Conservation (phyloP, 2,888 invertebrate genomes). For the Hypomecis punctinalis region DNA sequence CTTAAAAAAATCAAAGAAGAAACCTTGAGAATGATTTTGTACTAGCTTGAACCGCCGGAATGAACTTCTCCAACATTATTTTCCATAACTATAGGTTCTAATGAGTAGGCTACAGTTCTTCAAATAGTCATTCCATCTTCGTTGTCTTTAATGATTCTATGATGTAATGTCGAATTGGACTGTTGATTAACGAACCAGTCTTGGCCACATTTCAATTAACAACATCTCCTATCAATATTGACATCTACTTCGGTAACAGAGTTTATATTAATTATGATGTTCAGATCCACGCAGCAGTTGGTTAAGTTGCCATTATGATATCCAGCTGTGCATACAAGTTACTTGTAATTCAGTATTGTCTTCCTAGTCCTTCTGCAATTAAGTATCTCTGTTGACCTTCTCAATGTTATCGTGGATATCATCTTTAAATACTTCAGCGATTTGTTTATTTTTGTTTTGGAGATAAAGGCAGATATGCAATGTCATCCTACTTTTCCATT, state of each 20-base stretch:
- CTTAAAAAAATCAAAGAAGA: too few relatives aligned
- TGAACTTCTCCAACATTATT: background rate
- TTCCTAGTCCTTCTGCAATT: conserved; percentile 3
- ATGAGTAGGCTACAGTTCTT: too few relatives aligned
- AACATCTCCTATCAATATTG: conserved; percentile 45
- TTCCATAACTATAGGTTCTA: too few relatives aligned
- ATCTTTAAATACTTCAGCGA: background rate
- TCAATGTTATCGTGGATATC: conserved; percentile 8
- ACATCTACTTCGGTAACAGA: conserved; percentile 41
- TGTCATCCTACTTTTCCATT: conserved; percentile 13
- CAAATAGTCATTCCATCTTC: background rate
- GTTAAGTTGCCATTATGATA: conserved; percentile 10
- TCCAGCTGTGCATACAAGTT: conserved; percentile 6
- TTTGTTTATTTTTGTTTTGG: conserved; percentile 12
- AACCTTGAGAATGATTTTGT: background rate
- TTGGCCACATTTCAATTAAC: conserved; percentile 45
- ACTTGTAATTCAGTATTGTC: background rate
- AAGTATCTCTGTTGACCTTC: background rate
- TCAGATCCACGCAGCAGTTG: conserved; percentile 4
- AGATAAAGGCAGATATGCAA: conserved; percentile 15
- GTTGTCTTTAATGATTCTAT: conserved; percentile 1
- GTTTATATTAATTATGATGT: conserved; percentile 35
- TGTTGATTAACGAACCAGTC: conserved; percentile 6
- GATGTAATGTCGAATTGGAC: conserved; percentile 3
- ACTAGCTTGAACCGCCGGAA: background rate